Base-by-base conservation (phyloP, 2,113 vertebrate species). In the Epinephelus moara region DNA sequence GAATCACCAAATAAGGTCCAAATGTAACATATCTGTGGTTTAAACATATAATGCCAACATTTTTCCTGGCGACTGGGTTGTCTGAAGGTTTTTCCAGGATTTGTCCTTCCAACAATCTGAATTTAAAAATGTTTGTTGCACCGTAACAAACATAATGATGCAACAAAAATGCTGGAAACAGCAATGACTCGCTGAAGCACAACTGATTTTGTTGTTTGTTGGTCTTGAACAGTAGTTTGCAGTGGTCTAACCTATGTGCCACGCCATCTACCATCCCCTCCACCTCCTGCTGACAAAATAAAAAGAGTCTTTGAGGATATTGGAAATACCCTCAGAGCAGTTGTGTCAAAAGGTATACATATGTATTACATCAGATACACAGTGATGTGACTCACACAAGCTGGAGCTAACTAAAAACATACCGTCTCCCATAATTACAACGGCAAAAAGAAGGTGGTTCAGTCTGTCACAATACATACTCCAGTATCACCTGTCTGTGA, bases 251-350 rank as follows among this genome's bases (percentile, higher is more conserved):
- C 30, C 30, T 30, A 30, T 30, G 30, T 30, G 30, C 30, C 30
- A 30, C 30, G 3, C 30, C 33, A 37, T 37, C 33, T 7, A 37
- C 33, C 33, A 33, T 33, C 33, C 33, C 33, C 33, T 5, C 33
- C 5, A 37, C 33, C 33, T 37, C 33, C 33, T 7, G 33, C 33
- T 37, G 33, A 37, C 33, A 37, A 37, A 37, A 37, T 37, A 37
- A 10, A 76, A 53, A 37, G 15, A 14, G 27, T 75, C 64, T 89
- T 77, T 70, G 61, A 71, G 70, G 40, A 78, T 47, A 53, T 45
- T 45, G 1, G 61, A 50, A 80, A 79, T 30, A 12, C 50, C 77
- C 55, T 18, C 23, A 80, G n/a, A 62, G 27, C 17, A 25, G 50
- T 55, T 27, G 70, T 30, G 62, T 62, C 68, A 59, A 30, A 18